Percentiles rank a stretch among this genome's conserved stretches.
phyloP scores from a whole-genome alignment of 2,888 invertebrate genomes.

The Heteromyza rotundicornis region DNA sequence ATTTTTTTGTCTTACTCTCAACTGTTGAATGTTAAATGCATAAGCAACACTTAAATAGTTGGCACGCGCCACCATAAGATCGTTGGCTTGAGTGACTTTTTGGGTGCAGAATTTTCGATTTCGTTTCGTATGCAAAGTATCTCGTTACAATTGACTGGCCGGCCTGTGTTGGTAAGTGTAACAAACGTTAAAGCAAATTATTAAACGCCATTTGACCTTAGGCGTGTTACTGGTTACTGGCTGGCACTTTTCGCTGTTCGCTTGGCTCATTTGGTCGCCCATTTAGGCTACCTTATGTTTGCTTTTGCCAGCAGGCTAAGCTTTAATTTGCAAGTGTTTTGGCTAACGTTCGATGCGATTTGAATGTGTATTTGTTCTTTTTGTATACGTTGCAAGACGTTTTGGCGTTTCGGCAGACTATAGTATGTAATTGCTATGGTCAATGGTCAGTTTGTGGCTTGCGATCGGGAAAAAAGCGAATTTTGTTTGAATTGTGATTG shows the following conservation, averaged over 20 bases:
- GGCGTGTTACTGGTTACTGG: slow-evolving; percentile 37
- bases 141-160: neutral
- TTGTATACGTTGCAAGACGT: too few relatives aligned
- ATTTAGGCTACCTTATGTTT: slow-evolving; percentile 16
- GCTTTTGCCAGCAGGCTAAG: slow-evolving; percentile 5
- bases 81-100: neutral
- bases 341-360: neutral
- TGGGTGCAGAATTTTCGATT: neutral
- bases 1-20: neutral
- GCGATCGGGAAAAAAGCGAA: too few relatives aligned
- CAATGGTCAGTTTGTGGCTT: slow-evolving; percentile 10
- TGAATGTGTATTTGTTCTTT: neutral
- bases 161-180: neutral
- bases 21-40: neutral
- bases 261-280: slow-evolving; percentile 1
- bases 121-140: neutral
- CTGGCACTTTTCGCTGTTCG: slow-evolving; percentile 26
- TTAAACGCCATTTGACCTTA: slow-evolving; percentile 53
- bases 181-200: slow-evolving; percentile 43
- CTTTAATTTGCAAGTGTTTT: slow-evolving; percentile 14
- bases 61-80: slow-evolving; percentile 10
- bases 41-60: slow-evolving; percentile 3
- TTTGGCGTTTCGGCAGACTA: too few relatives aligned
- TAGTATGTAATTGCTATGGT: too few relatives aligned
- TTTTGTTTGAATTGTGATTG: neutral